phyloP scores from a whole-genome alignment of 1,140 invertebrate genomes.

The Drosophila mauritiana region DNA sequence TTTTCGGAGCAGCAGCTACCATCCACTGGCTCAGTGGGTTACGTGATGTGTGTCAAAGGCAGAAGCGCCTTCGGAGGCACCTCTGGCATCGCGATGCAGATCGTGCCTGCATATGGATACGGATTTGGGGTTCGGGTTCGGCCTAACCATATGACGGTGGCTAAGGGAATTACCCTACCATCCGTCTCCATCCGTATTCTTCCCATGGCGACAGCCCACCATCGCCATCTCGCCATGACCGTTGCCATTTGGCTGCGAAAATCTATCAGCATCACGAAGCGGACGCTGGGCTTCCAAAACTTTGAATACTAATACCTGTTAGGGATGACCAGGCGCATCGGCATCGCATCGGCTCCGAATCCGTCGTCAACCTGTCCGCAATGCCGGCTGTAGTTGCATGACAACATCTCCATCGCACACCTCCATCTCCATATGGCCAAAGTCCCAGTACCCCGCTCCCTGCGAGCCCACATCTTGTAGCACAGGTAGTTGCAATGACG shows the following conservation, averaged over 20 bases:
- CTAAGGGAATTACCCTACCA: slow-evolving; percentile 32
- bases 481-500: slow-evolving; percentile 73
- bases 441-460: slow-evolving; percentile 3
- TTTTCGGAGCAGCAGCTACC: slow-evolving; percentile 1
- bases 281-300: slow-evolving; percentile 76
- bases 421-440: slow-evolving; percentile 17
- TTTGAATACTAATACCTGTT: slow-evolving; percentile 73
- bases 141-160: neutral
- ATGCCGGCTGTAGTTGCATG: slow-evolving; percentile 66
- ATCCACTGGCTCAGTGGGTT: slow-evolving; percentile 33
- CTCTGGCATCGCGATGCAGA: slow-evolving; percentile 18
- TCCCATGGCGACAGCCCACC: slow-evolving; percentile 40
- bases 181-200: slow-evolving; percentile 45
- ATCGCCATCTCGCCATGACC: slow-evolving; percentile 64
- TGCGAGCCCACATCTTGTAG: slow-evolving; percentile 23
- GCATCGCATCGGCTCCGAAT: slow-evolving; percentile 9
- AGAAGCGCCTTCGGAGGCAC: slow-evolving; percentile 19
- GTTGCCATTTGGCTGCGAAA: slow-evolving; percentile 59
- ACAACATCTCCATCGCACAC: slow-evolving; percentile 44
- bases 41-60: slow-evolving; percentile 38
- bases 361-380: slow-evolving; percentile 33
- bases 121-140: neutral
- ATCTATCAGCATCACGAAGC: slow-evolving; percentile 76
- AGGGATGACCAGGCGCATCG: slow-evolving; percentile 71
- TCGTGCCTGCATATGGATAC: slow-evolving; percentile 23